phyloP scores from a whole-genome alignment of 2,888 invertebrate genomes.

The Chloroclystis v-ata region DNA sequence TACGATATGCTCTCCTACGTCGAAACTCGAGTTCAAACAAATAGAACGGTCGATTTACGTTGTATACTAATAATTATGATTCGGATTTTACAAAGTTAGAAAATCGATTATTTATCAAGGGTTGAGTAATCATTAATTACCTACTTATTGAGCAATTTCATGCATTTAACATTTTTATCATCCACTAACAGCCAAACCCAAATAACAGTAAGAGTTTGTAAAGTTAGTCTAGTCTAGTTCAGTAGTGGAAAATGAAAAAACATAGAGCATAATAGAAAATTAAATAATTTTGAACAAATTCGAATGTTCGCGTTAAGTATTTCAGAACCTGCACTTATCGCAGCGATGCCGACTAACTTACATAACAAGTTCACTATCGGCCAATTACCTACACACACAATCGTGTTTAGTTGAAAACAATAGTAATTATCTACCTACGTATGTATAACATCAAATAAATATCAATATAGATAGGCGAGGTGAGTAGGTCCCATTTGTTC shows the following conservation, averaged over 20 bases:
- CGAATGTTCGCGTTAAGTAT: neutral
- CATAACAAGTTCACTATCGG: constrained; percentile 9
- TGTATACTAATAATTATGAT: constrained; percentile 43
- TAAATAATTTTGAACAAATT: too few relatives aligned
- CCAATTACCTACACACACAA: neutral
- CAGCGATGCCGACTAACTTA: constrained; percentile 3
- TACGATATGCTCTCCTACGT: constrained; percentile 63
- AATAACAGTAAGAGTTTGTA: too few relatives aligned
- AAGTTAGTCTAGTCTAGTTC: too few relatives aligned
- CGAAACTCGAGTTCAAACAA: constrained; percentile 65
- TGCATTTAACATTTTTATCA: too few relatives aligned
- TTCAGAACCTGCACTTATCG: neutral
- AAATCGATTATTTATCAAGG: constrained; percentile 30
- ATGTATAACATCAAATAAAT: too few relatives aligned
- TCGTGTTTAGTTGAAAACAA: neutral
- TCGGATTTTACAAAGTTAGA: constrained; percentile 34
- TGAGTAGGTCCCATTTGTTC: too few relatives aligned
- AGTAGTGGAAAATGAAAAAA: too few relatives aligned
- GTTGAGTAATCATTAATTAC: neutral
- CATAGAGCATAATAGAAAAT: neutral
- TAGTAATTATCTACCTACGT: too few relatives aligned
- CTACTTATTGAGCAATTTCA: too few relatives aligned
- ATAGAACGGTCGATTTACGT: constrained; percentile 62
- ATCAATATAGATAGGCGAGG: too few relatives aligned
- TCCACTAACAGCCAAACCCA: too few relatives aligned